Evolutionary conservation across 2,888 invertebrate species (phyloP).

Genomic region (Xylocampa areola): DNA sequence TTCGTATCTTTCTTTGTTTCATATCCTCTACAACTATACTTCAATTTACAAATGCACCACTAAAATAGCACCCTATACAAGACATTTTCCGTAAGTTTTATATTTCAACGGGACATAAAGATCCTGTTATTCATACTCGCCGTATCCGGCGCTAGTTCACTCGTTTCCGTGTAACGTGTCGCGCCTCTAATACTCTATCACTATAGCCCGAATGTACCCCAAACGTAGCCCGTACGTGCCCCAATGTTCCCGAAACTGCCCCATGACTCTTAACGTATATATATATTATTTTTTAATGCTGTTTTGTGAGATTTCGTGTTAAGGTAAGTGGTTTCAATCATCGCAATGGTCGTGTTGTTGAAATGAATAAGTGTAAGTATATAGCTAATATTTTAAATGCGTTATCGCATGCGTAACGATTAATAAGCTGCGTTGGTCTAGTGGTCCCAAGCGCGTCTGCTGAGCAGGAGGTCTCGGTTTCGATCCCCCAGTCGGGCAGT

Average conservation of each 20-base stretch:
- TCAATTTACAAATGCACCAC: background rate
- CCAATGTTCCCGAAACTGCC: conserved; percentile 4
- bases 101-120: conserved; percentile 57
- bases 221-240: background rate
- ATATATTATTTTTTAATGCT: background rate
- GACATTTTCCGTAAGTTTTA: conserved; percentile 50
- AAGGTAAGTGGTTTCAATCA: no score
- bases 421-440: no score
- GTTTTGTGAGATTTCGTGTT: background rate
- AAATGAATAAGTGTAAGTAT: no score
- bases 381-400: no score
- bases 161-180: conserved; percentile 47
- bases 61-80: conserved; percentile 16
- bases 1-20: no score
- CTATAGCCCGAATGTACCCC: background rate
- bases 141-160: conserved; percentile 52
- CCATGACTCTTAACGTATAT: conserved; percentile 8
- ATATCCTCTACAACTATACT: no score
- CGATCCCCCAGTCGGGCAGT: no score
- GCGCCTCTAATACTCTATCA: conserved; percentile 15
- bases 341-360: no score
- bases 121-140: conserved; percentile 60
- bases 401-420: no score
- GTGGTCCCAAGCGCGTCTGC: no score
- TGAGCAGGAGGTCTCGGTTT: no score